These are phyloP conservation scores for Aphidius ervi DNA, from an alignment of 1,140 invertebrate species.

Conservation along the genomic window DNA sequence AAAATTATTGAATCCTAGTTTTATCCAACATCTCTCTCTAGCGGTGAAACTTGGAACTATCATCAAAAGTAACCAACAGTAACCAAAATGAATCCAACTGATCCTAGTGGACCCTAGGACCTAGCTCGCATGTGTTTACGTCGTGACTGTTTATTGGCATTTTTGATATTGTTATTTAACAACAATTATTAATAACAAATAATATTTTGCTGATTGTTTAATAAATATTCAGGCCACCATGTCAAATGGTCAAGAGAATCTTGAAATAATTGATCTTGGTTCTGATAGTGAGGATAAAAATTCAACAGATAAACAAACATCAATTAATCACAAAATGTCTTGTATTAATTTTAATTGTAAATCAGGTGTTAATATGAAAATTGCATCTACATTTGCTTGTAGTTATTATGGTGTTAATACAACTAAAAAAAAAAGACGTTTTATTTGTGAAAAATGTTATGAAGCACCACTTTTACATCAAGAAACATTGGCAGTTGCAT, in stretches of 20 bases:
- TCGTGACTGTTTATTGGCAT: too few relatives aligned
- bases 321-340: conserved; percentile 31
- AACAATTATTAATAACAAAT: too few relatives aligned
- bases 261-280: conserved; percentile 45
- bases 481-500: conserved; percentile 44
- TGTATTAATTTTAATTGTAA: conserved; percentile 56
- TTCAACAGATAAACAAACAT: conserved; percentile 26
- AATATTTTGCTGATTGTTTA: too few relatives aligned
- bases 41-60: too few relatives aligned
- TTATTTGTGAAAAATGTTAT: conserved; percentile 54
- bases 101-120: too few relatives aligned
- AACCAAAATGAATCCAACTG: too few relatives aligned
- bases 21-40: too few relatives aligned
- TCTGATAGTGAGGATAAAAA: conserved; percentile 37
- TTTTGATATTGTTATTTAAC: too few relatives aligned
- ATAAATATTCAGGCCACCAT: too few relatives aligned
- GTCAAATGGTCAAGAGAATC: not conserved
- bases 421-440: conserved; percentile 46
- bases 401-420: conserved; percentile 52
- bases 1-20: too few relatives aligned
- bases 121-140: too few relatives aligned
- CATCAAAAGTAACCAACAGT: too few relatives aligned
- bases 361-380: conserved; percentile 49
- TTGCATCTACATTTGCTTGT: conserved; percentile 53
- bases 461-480: conserved; percentile 46